Evolutionary conservation across 2,113 vertebrate species (phyloP).

Genomic region (Boulengeromyrus knoepffleri): DNA sequence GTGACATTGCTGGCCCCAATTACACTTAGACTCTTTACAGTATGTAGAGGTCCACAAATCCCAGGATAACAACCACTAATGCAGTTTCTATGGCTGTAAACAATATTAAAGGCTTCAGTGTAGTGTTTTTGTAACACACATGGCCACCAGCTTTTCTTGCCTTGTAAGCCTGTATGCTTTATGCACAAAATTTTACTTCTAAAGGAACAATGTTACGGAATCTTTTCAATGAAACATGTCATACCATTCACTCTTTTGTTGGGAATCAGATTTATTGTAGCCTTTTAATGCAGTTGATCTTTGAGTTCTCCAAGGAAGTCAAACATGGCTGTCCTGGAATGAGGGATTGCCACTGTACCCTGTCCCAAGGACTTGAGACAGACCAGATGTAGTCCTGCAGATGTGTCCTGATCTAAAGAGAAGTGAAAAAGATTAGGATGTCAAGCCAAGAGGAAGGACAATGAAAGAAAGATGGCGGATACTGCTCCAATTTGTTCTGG

Average conservation of each 20-base stretch:
- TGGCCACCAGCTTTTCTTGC: constrained; percentile 37
- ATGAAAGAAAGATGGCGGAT: constrained; percentile 46
- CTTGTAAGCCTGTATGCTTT: constrained; percentile 23
- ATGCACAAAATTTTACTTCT: constrained; percentile 11
- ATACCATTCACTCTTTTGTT: constrained; percentile 41
- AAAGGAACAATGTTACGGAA: constrained; percentile 26
- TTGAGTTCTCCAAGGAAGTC: constrained; percentile 26
- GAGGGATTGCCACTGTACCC: constrained; percentile 46
- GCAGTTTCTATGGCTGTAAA: neutral
- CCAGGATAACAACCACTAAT: neutral
- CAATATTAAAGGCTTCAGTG: neutral
- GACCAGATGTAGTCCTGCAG: constrained; percentile 61
- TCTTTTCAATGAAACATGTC: constrained; percentile 50
- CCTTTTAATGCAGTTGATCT: constrained; percentile 44
- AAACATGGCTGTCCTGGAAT: constrained; percentile 28
- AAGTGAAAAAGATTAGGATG: constrained; percentile 36
- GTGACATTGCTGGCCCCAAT: neutral
- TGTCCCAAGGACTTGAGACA: constrained; percentile 47
- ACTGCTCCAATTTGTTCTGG: constrained; percentile 39
- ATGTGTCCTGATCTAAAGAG: constrained; percentile 39
- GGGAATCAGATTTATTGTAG: constrained; percentile 47
- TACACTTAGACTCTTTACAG: neutral
- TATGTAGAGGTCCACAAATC: neutral
- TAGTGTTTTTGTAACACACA: constrained; percentile 33
- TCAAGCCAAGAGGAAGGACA: constrained; percentile 39